phyloP scores from a whole-genome alignment of 2,888 invertebrate genomes.

The Hydrotaea diabolus region DNA sequence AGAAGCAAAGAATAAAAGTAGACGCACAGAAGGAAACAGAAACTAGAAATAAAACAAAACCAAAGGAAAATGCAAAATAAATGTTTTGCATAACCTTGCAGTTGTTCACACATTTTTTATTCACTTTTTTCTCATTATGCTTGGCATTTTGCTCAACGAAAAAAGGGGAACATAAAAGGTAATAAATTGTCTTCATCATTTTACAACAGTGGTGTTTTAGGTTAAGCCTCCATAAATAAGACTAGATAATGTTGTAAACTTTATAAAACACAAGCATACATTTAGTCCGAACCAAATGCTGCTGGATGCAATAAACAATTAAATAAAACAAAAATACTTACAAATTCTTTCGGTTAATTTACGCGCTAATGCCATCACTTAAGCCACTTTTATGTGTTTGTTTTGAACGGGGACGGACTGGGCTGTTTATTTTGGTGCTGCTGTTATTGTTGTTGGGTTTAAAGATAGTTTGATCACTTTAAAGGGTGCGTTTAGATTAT shows the following conservation, averaged over 20 bases:
- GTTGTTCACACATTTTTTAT: constrained; percentile 45
- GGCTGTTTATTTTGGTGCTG: constrained; percentile 33
- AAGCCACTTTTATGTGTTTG: constrained; percentile 63
- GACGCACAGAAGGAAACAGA: constrained; percentile 2
- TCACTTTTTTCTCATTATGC: not conserved
- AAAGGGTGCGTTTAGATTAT: no score
- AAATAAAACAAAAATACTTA: constrained; percentile 72
- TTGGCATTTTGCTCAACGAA: not conserved
- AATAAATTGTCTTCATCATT: constrained; percentile 45
- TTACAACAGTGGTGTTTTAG: not conserved
- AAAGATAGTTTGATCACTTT: no score
- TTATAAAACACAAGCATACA: constrained; percentile 22
- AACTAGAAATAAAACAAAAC: not conserved
- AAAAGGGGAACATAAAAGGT: constrained; percentile 36
- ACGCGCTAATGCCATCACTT: constrained; percentile 80
- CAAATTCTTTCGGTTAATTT: constrained; percentile 80
- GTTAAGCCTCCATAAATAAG: no score
- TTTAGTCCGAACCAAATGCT: not conserved
- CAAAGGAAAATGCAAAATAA: constrained; percentile 43
- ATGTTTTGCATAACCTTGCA: constrained; percentile 64
- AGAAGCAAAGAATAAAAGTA: constrained; percentile 10
- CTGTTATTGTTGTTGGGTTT: constrained; percentile 38
- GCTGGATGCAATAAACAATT: not conserved
- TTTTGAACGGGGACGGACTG: constrained; percentile 1
- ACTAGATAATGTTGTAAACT: constrained; percentile 11